A percentile compares a stretch with the other conserved stretches of the same genome.
Conservation (phyloP, 2,888 invertebrate species). For the Drosophila longiperda region DNA sequence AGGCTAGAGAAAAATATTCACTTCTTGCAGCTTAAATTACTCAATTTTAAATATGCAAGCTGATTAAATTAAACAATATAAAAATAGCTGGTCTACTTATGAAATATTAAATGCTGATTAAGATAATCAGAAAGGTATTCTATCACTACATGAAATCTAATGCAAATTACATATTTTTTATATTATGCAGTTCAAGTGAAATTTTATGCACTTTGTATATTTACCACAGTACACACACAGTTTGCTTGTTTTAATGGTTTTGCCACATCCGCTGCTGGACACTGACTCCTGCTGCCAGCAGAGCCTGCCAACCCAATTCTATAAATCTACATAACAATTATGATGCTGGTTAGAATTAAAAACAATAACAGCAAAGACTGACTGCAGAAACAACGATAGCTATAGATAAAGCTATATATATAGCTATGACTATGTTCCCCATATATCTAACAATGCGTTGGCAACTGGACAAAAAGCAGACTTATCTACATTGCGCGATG, state of each 20-base stretch:
- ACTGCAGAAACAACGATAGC: slow-evolving; percentile 19
- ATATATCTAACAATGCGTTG: slow-evolving; percentile 75
- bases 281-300: slow-evolving; percentile 35
- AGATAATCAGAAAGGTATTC: not conserved
- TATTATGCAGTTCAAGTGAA: not conserved
- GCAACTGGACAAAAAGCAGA: slow-evolving; percentile 62
- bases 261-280: slow-evolving; percentile 34
- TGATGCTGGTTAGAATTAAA: slow-evolving; percentile 71
- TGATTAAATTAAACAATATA: not conserved
- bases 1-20: not conserved
- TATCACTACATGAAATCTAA: not conserved
- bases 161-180: not conserved
- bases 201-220: not conserved
- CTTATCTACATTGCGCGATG: slow-evolving; percentile 60
- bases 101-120: not conserved
- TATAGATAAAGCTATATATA: slow-evolving; percentile 5
- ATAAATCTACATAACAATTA: slow-evolving; percentile 79
- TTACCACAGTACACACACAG: slow-evolving; percentile 17
- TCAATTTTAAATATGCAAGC: not conserved
- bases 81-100: not conserved
- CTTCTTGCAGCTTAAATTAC: not conserved
- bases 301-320: slow-evolving; percentile 60
- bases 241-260: slow-evolving; percentile 23
- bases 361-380: slow-evolving; percentile 58
- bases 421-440: slow-evolving; percentile 50